Base-by-base conservation (phyloP, 2,113 vertebrate species). In the Phycodurus eques region DNA sequence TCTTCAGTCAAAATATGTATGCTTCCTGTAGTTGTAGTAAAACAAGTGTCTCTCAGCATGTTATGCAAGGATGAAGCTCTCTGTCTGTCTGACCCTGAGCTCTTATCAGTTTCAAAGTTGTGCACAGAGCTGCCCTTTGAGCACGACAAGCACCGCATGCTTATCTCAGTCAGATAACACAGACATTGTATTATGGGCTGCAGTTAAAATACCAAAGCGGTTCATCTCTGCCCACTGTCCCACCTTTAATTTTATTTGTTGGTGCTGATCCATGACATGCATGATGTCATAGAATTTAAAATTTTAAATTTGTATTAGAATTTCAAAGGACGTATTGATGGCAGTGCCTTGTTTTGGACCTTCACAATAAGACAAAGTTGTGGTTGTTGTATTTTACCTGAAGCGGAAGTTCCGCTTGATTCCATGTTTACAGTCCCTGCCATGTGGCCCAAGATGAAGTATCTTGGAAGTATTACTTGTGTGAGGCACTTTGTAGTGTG, bases 71-170 rank as follows among this genome's bases (percentile, higher is more conserved):
- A 66, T 35, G 51, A 19, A 20, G 14, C 73, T 71, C 54, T 60
- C 61, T 69, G 70, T 80, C 73, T 75, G 82, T 82, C 73, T 81
- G 82, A 49, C 82, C 82, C 71, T 82, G 83, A 74, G 70, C 56
- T 1, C 33, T 80, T 82, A 84, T 87, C 81, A 67, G 46, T 43
- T 68, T 42, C 57, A 69, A 42, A 60, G 77, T 39, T 75, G 67
- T 74, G 72, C 64, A 61, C 13, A 17, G 54, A 67, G 71, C 69
- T 87, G 87, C 79, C 81, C 86, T 90, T 82, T 87, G 78, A 82
- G 74, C 86, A 83, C 17, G 4, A 62, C 67, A 39, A 74, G 60
- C 72, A 61, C 73, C 75, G 69, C 65, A 73, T 27, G 59, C 71
- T 78, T 83, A 88, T 88, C 84, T 8, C 9, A 4, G 5, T 65